Percentiles rank a stretch among this genome's conserved stretches.
These are phyloP conservation scores for Onychomys arenicola DNA, from an alignment of 2,797 vertebrate genomes.

Conservation along the genomic window DNA sequence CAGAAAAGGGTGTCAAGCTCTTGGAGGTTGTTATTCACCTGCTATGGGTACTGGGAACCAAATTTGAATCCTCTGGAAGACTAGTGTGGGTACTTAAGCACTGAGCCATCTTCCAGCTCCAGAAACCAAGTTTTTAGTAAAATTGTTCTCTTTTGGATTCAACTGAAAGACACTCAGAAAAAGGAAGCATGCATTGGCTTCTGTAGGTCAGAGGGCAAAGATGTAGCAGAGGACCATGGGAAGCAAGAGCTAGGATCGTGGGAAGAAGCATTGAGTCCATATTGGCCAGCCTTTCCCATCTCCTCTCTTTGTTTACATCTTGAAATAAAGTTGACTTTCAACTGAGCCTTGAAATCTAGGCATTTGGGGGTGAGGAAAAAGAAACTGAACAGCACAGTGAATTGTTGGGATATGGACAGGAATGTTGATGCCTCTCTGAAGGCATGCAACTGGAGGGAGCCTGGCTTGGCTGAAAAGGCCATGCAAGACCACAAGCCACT, in stretches of 20 bases:
- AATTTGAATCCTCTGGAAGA: not conserved
- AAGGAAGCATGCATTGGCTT: not conserved
- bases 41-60: not conserved
- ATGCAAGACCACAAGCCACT: not conserved
- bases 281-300: not conserved
- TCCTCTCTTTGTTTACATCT: not conserved
- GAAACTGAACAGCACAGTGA: not conserved
- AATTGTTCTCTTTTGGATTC: not conserved
- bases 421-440: not conserved
- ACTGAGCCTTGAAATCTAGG: not conserved
- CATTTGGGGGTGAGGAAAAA: not conserved
- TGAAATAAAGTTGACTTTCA: not conserved
- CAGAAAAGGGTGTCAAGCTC: no score
- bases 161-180: not conserved
- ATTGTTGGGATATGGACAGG: not conserved
- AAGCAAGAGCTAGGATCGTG: not conserved
- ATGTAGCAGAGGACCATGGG: not conserved
- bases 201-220: not conserved
- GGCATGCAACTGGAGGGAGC: not conserved
- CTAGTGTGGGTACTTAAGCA: not conserved
- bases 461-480: not conserved
- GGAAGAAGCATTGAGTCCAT: not conserved
- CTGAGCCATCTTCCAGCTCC: not conserved
- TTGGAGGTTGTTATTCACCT: no score
- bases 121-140: not conserved